These are phyloP conservation scores for Cettia cetti DNA, from an alignment of 2,113 vertebrate genomes.

Conservation along the genomic window DNA sequence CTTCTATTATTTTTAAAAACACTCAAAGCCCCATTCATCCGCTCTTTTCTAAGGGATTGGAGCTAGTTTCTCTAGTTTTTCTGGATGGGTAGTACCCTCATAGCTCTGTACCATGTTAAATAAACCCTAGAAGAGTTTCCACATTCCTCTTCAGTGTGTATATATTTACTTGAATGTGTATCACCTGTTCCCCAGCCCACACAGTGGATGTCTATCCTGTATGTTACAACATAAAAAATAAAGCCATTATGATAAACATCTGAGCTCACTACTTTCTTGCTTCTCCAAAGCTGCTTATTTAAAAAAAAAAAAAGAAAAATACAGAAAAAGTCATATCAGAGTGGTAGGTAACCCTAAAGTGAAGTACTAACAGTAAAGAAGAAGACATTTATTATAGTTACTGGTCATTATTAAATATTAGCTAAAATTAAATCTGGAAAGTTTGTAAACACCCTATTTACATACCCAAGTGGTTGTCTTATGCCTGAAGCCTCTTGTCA, in stretches of 20 bases:
- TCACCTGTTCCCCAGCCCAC: neutral
- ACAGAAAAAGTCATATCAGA: neutral
- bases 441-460: neutral
- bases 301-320: neutral
- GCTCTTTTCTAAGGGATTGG: neutral
- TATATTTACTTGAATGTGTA: neutral
- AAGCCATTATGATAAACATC: neutral
- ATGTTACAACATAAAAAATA: neutral
- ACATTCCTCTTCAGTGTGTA: conserved; percentile 16
- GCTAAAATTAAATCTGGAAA: neutral
- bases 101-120: neutral
- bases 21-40: neutral
- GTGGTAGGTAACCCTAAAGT: neutral
- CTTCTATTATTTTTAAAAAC: neutral
- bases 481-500: neutral
- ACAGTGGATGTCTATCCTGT: neutral
- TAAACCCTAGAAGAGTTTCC: conserved; percentile 30
- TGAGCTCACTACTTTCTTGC: neutral
- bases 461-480: neutral
- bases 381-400: neutral
- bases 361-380: neutral
- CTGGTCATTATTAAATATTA: neutral
- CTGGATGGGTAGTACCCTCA: neutral
- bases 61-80: conserved; percentile 47
- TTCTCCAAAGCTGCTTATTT: neutral